Conservation (phyloP, 2,113 vertebrate species). For the Sardina pilchardus region DNA sequence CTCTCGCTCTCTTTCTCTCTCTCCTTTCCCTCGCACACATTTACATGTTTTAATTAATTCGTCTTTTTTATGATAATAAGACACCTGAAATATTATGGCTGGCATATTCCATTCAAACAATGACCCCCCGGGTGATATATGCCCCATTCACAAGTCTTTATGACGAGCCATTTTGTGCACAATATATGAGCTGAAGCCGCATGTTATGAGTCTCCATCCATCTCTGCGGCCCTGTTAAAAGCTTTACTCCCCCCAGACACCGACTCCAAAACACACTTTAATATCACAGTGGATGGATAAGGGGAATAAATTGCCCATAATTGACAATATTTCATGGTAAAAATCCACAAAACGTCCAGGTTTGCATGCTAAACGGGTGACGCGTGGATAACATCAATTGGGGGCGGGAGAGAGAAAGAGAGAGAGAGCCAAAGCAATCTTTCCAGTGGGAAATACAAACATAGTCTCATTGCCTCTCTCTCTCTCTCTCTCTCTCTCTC, state of each 20-base stretch:
- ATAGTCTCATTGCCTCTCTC: conserved; percentile 5
- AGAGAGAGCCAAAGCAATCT: background rate
- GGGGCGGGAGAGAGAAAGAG: background rate
- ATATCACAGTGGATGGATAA: conserved; percentile 39
- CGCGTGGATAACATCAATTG: conserved; percentile 29
- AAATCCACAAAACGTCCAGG: conserved; percentile 29
- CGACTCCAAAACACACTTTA: conserved; percentile 35
- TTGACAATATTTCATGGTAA: conserved; percentile 48
- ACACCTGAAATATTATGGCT: conserved; percentile 46
- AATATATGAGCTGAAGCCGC: conserved; percentile 34
- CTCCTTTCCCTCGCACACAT: background rate
- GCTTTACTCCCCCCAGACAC: conserved; percentile 24
- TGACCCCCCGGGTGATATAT: conserved; percentile 31
- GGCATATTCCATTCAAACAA: conserved; percentile 44
- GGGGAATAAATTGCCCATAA: conserved; percentile 35
- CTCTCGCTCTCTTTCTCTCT: background rate
- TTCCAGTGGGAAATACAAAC: background rate
- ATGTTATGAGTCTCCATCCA: conserved; percentile 36
- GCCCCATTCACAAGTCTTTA: conserved; percentile 32
- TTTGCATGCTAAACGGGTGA: conserved; percentile 32
- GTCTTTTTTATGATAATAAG: conserved; percentile 40
- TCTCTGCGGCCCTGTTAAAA: conserved; percentile 41
- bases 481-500: background rate
- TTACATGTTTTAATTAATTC: conserved; percentile 44
- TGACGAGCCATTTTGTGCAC: conserved; percentile 23